Evolutionary conservation across 2,888 invertebrate species (phyloP), one percentile per base, ranked within the genome.

Genomic region (Idaea biselata): DNA sequence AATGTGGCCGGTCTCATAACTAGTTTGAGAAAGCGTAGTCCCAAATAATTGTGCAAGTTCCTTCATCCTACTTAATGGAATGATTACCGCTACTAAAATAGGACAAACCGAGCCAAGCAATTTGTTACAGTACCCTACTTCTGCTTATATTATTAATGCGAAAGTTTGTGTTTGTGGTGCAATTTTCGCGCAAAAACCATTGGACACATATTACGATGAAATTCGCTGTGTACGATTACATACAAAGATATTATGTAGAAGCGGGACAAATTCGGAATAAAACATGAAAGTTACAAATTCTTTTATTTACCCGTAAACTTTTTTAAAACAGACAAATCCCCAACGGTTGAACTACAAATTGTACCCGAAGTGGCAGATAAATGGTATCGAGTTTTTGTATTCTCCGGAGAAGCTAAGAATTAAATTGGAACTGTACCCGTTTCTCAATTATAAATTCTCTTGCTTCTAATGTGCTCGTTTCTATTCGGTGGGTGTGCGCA

Each of bases 361-460:
- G 55, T 8, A 55, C 17, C 16, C 17, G 55, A 55, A 55, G 16
- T 55, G 17, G 55, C 17, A 16, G 0, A 55, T 55, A 17, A 55
- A 55, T 55, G 55, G 55, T 16, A 55, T 17, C 17, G 55, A 44
- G 44, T 44, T 44, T 44, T 44, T 44, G 67, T 69, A 68, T 67
- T 58, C 68, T 67, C 64, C 57, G 18, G 65, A 68, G 67, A 62
- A 63, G 62, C 59, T 65, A 58, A 18, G 11, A 66, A 62, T 64
- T 65, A 66, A 71, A 68, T 68, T 68, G 67, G 68, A 68, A 68
- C 68, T 65, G 68, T 68, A 67, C 62, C 64, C 61, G 61, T 70
- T 67, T 63, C 66, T 59, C 63, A 68, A 71, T 64, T 44, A 44
- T 44, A 61, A 64, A 68, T 66, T 65, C 63, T 69, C 63, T 67